A percentile compares a stretch with the other conserved stretches of the same genome.
These are phyloP conservation scores for Podabrus alpinus DNA, from an alignment of 2,888 invertebrate genomes.

Conservation along the genomic window DNA sequence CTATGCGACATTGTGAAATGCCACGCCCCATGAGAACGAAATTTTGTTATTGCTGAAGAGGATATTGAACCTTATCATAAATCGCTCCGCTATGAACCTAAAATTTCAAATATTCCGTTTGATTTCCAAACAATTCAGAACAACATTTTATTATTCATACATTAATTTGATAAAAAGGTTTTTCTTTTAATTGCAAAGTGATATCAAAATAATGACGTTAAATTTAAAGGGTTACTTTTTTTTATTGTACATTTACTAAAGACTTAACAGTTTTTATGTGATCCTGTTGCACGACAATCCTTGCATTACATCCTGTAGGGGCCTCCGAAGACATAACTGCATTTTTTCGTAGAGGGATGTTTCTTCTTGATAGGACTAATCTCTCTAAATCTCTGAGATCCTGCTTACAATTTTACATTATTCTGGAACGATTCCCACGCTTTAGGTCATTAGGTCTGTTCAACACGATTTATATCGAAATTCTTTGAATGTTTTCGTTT, in stretches of 20 bases:
- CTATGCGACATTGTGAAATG: constrained; percentile 12
- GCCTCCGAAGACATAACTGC: constrained; percentile 36
- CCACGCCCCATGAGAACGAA: constrained; percentile 17
- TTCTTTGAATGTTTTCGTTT: background rate
- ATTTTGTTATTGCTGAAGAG: background rate
- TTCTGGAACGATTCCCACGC: constrained; percentile 30
- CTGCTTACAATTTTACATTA: constrained; percentile 63
- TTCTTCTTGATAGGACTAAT: background rate
- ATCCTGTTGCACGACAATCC: constrained; percentile 46
- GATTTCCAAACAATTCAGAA: background rate
- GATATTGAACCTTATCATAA: background rate
- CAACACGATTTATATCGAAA: background rate
- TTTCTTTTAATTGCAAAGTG: background rate
- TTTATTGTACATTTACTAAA: background rate
- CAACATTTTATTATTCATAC: background rate
- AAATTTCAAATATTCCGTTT: background rate
- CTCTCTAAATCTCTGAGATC: constrained; percentile 50
- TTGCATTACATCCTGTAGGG: constrained; percentile 49
- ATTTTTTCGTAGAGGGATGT: constrained; percentile 14
- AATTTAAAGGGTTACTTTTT: background rate
- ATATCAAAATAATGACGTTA: background rate
- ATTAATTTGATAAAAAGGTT: background rate
- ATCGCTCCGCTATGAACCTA: background rate
- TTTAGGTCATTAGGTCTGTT: constrained; percentile 12
- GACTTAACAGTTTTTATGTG: constrained; percentile 35